These are phyloP conservation scores for Semnopithecus entellus DNA, from an alignment of 2,113 vertebrate species.

Conservation along the genomic window DNA sequence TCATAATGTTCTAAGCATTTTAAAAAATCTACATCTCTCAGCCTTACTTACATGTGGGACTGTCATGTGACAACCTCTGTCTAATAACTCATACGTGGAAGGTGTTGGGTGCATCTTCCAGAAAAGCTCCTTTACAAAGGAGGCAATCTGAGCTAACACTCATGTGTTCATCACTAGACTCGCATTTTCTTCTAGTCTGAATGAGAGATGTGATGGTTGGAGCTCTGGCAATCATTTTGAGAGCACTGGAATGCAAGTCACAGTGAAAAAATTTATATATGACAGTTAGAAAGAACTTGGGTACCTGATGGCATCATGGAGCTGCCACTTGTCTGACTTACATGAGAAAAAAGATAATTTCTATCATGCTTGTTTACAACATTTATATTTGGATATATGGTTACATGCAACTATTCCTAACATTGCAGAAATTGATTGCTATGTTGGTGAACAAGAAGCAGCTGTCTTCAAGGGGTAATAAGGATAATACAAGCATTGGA, in stretches of 20 bases:
- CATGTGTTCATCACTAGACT: background rate
- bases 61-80: background rate
- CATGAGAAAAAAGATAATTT: background rate
- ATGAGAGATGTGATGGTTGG: background rate
- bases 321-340: background rate
- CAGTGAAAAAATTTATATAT: background rate
- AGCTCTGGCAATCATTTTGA: background rate
- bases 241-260: background rate
- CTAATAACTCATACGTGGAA: background rate
- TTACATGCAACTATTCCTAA: background rate
- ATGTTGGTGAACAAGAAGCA: background rate
- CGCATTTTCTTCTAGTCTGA: background rate
- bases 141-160: background rate
- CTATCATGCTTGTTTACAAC: background rate
- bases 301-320: background rate
- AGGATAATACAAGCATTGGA: background rate
- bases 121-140: background rate
- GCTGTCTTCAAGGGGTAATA: background rate
- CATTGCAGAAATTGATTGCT: background rate
- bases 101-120: background rate
- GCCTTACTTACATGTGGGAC: background rate
- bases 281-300: background rate
- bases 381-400: background rate
- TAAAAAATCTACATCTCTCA: background rate
- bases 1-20: background rate